These are phyloP conservation scores for Artibeus jamaicensis DNA, from an alignment of 2,797 vertebrate genomes.

Conservation along the genomic window DNA sequence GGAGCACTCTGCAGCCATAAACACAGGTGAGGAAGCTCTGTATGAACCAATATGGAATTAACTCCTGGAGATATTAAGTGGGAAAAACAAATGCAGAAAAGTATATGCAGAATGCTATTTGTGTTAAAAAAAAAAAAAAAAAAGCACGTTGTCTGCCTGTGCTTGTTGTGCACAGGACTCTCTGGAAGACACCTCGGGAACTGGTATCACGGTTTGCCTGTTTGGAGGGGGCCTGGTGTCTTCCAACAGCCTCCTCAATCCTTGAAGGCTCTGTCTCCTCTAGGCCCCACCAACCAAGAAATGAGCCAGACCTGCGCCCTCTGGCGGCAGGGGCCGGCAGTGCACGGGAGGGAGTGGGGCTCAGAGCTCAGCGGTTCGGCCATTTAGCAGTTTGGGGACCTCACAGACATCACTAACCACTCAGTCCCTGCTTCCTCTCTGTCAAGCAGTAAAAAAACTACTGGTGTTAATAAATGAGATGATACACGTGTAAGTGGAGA, in stretches of 20 bases:
- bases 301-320: background rate
- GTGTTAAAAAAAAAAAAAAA: background rate
- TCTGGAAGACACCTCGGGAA: background rate
- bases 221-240: background rate
- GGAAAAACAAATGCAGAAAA: background rate
- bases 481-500: rapidly evolving
- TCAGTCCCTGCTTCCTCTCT: background rate
- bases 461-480: background rate
- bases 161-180: background rate
- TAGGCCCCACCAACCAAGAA: background rate
- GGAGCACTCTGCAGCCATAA: background rate
- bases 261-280: background rate
- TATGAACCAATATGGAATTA: background rate
- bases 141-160: background rate
- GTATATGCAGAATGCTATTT: background rate
- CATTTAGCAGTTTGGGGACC: background rate
- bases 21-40: background rate
- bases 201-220: background rate
- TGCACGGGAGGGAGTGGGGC: background rate
- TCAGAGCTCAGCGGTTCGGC: background rate
- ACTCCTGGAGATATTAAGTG: background rate
- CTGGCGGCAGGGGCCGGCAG: rapidly evolving
- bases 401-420: background rate
- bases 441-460: background rate
- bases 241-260: background rate